Percentiles rank a stretch among this genome's conserved stretches.
phyloP scores from a whole-genome alignment of 1,140 invertebrate species.

The Anagrus nilaparvatae region DNA sequence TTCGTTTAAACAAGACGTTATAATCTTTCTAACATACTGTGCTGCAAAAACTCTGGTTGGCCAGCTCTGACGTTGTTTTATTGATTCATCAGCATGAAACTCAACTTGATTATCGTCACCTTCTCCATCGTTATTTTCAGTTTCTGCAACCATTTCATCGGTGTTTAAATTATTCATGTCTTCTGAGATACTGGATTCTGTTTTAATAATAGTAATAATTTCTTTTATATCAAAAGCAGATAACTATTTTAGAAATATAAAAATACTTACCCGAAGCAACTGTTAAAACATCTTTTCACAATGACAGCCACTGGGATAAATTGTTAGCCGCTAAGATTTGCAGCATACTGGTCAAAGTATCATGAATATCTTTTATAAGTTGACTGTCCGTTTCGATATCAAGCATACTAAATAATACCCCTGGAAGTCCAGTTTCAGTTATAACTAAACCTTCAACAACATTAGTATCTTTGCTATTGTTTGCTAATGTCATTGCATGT shows the following conservation, averaged over 20 bases:
- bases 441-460: constrained; percentile 51
- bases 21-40: constrained; percentile 84
- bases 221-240: too few species aligned
- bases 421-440: constrained; percentile 80
- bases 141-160: constrained; percentile 39
- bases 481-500: constrained; percentile 66
- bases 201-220: too few species aligned
- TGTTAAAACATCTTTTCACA: constrained; percentile 93
- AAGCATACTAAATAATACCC: constrained; percentile 85
- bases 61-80: constrained; percentile 70
- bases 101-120: constrained; percentile 80
- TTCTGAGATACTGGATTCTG: constrained; percentile 40
- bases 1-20: constrained; percentile 65
- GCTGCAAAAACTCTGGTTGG: constrained; percentile 93
- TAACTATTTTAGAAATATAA: too few species aligned
- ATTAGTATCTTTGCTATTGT: constrained; percentile 48
- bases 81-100: constrained; percentile 75
- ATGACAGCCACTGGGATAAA: constrained; percentile 74
- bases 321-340: constrained; percentile 71
- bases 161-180: constrained; percentile 31
- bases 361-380: constrained; percentile 81
- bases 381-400: constrained; percentile 85
- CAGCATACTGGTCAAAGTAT: constrained; percentile 87
- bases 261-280: constrained; percentile 57
- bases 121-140: constrained; percentile 65